A percentile compares a stretch with the other conserved stretches of the same genome.
Conservation (phyloP, 2,113 vertebrate species). For the Stegostoma tigrinum region DNA sequence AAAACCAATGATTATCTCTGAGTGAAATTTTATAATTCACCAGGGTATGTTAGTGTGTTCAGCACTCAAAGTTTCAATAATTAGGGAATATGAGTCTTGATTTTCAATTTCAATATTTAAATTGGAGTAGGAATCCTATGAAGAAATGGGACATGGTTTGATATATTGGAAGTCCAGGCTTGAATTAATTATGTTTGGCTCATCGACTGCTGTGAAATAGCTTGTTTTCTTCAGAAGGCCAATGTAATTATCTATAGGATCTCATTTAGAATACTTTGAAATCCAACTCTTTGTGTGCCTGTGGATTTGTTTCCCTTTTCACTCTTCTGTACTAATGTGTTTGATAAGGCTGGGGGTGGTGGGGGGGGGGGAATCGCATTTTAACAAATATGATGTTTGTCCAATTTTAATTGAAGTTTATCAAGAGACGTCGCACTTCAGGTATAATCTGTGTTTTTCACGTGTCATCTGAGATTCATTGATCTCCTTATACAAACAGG, state of each 20-base stretch:
- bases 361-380: too few relatives aligned
- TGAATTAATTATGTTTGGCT: slow-evolving; percentile 8
- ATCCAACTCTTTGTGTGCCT: background rate
- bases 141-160: background rate
- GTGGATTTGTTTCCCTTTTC: background rate
- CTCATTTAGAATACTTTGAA: background rate
- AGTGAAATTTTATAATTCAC: background rate
- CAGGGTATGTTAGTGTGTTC: background rate
- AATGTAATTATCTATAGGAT: background rate
- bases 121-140: background rate
- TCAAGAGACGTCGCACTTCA: background rate
- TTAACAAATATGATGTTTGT: background rate
- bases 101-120: background rate
- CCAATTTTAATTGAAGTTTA: background rate
- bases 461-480: too few relatives aligned
- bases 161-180: background rate
- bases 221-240: background rate
- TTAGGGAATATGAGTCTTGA: background rate
- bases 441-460: background rate
- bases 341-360: background rate
- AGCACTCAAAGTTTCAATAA: slow-evolving; percentile 3
- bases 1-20: background rate
- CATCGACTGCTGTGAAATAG: background rate
- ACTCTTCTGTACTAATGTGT: background rate
- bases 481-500: too few relatives aligned